These are phyloP conservation scores for Penaeus monodon DNA, from an alignment of 2,888 invertebrate species.

Conservation along the genomic window DNA sequence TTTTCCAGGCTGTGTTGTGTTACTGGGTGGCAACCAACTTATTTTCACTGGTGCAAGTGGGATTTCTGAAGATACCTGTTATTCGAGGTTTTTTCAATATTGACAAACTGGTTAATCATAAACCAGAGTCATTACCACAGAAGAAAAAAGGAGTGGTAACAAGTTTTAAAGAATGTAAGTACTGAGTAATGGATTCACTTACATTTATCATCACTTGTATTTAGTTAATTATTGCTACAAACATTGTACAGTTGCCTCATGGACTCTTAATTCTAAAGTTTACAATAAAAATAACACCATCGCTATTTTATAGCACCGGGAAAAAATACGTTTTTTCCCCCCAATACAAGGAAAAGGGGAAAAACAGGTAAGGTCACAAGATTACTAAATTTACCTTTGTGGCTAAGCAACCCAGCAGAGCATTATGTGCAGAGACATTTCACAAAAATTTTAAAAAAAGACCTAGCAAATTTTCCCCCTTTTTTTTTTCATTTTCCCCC, in stretches of 20 bases:
- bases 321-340: too few relatives aligned
- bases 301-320: too few relatives aligned
- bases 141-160: slow-evolving; percentile 82
- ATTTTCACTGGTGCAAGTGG: slow-evolving; percentile 85
- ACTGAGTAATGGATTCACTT: slow-evolving; percentile 1
- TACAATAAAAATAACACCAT: too few relatives aligned
- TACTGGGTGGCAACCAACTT: slow-evolving; percentile 93
- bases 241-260: too few relatives aligned
- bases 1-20: slow-evolving; percentile 79
- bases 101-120: slow-evolving; percentile 24
- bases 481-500: not conserved
- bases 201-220: not conserved
- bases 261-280: too few relatives aligned
- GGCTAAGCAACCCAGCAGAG: too few relatives aligned
- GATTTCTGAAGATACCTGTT: slow-evolving; percentile 80
- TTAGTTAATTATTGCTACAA: not conserved
- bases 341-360: too few relatives aligned
- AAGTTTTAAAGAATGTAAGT: slow-evolving; percentile 84
- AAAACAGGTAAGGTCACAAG: too few relatives aligned
- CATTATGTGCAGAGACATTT: too few relatives aligned
- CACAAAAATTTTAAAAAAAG: too few relatives aligned
- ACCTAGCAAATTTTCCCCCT: too few relatives aligned
- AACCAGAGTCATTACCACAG: slow-evolving; percentile 69
- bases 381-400: too few relatives aligned
- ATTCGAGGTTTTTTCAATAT: slow-evolving; percentile 73